Percentiles rank a stretch among this genome's conserved stretches.
Conservation (phyloP, 1,140 invertebrate genomes). For the Leptinotarsa texana region DNA sequence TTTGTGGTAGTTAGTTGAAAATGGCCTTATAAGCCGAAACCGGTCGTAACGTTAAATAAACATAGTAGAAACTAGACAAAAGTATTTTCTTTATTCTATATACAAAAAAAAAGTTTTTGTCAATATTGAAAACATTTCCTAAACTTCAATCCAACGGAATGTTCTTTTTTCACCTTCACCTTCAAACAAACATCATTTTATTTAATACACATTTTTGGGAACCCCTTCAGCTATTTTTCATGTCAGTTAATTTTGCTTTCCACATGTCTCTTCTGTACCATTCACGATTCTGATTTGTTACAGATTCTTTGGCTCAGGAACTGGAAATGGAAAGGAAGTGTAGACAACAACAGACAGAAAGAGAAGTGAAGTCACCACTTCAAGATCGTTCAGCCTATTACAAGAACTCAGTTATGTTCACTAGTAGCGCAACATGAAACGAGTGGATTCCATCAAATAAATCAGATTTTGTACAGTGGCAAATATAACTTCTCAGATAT, state of each 20-base stretch:
- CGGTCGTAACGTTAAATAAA: too few species aligned
- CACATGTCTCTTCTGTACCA: background rate
- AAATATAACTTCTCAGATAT: background rate
- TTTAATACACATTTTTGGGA: too few species aligned
- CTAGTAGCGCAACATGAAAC: conserved; percentile 78
- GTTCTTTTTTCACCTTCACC: too few species aligned
- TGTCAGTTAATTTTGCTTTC: background rate
- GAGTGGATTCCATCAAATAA: background rate
- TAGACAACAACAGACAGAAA: conserved; percentile 75
- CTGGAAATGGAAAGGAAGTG: conserved; percentile 83
- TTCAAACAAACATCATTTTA: too few species aligned
- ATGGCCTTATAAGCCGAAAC: too few species aligned
- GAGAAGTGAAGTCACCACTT: conserved; percentile 81
- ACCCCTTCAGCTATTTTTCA: too few species aligned
- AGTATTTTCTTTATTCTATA: too few species aligned
- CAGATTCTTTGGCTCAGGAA: conserved; percentile 83
- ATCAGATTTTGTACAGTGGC: background rate
- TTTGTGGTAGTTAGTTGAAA: too few species aligned
- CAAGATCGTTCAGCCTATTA: conserved; percentile 80
- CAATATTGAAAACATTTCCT: background rate
- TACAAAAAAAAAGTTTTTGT: background rate
- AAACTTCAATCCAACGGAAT: too few species aligned
- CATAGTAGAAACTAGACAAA: too few species aligned
- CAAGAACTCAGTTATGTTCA: conserved; percentile 82
- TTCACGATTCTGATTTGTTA: conserved; percentile 50